Evolutionary conservation across 1,140 invertebrate species (phyloP).

Genomic region (Elysia chlorotica): DNA sequence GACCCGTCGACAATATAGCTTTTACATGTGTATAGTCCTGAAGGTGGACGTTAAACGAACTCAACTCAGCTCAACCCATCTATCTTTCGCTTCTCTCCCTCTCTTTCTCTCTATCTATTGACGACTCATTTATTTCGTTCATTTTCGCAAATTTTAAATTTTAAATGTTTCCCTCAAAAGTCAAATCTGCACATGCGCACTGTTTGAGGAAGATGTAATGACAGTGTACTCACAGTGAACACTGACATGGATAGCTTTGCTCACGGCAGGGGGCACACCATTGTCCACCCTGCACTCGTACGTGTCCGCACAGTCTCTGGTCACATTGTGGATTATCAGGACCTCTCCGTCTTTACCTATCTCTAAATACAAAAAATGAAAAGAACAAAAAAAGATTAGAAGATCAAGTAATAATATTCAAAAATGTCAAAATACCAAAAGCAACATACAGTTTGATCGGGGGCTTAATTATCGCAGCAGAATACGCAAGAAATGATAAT

Average conservation of each 20-base stretch:
- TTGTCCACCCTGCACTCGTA: constrained; percentile 56
- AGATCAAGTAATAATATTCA: neutral
- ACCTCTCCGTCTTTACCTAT: constrained; percentile 44
- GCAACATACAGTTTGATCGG: neutral
- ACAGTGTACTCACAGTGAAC: constrained; percentile 50
- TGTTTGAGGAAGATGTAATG: neutral
- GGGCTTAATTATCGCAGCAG: neutral
- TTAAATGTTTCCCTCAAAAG: neutral
- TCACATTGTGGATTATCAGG: constrained; percentile 51
- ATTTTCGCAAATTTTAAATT: neutral
- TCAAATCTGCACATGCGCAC: neutral
- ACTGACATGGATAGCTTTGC: constrained; percentile 44
- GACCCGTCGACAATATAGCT: too few relatives aligned
- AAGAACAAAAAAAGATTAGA: neutral
- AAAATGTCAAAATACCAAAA: neutral
- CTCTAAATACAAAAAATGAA: constrained; percentile 27
- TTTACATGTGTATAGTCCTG: too few relatives aligned
- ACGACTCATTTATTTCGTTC: neutral
- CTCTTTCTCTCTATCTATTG: neutral
- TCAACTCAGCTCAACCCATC: too few relatives aligned
- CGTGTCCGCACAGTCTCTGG: constrained; percentile 48
- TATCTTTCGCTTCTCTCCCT: neutral
- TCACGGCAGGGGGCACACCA: constrained; percentile 47
- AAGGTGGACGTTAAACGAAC: too few relatives aligned
- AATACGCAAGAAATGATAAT: too few relatives aligned